Conservation (phyloP, 2,113 vertebrate genomes). For the Todiramphus chloris region DNA sequence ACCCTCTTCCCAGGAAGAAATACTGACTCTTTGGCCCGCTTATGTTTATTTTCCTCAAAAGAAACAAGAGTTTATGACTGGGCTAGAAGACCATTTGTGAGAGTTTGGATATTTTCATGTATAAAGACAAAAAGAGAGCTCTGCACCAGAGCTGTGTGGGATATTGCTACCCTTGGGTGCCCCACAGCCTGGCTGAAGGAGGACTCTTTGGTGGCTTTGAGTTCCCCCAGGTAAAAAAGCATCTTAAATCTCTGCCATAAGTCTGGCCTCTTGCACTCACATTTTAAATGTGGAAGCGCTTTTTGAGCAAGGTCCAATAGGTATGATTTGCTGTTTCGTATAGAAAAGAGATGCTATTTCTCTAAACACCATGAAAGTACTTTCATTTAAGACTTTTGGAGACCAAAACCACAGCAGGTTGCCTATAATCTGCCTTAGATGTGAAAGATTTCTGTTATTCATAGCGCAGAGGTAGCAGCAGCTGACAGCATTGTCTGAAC, state of each 20-base stretch:
- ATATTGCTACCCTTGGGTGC: fast-evolving
- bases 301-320: not conserved
- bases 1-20: not conserved
- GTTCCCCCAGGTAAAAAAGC: fast-evolving
- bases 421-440: slow-evolving; percentile 43
- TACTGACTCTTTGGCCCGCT: fast-evolving
- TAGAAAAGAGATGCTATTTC: slow-evolving; percentile 25
- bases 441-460: slow-evolving; percentile 50
- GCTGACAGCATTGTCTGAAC: slow-evolving; percentile 21
- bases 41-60: not conserved
- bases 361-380: slow-evolving; percentile 52
- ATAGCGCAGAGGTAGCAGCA: not conserved
- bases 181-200: not conserved
- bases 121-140: not conserved
- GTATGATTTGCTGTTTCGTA: slow-evolving; percentile 15
- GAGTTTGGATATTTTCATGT: not conserved
- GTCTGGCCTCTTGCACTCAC: not conserved
- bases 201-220: not conserved
- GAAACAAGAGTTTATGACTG: not conserved
- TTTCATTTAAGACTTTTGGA: slow-evolving; percentile 32
- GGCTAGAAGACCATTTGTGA: not conserved
- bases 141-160: fast-evolving
- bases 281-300: not conserved
- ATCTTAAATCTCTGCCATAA: not conserved
- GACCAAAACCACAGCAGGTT: slow-evolving; percentile 49